phyloP scores from a whole-genome alignment of 2,888 invertebrate genomes.

The Ophioninae sp. region DNA sequence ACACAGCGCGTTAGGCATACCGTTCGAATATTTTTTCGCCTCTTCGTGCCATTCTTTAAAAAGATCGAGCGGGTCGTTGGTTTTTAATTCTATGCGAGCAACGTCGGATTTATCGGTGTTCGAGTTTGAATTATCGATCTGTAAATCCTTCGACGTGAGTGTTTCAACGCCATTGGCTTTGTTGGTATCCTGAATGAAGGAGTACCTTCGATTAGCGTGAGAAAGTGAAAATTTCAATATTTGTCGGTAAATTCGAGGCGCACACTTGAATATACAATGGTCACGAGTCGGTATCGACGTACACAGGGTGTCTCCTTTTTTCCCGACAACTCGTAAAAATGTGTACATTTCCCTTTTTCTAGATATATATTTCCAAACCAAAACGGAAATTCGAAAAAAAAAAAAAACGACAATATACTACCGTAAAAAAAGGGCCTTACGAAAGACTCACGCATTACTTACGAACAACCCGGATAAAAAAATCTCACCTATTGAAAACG shows the following conservation, averaged over 20 bases:
- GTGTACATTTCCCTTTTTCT: no score
- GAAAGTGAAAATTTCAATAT: not conserved
- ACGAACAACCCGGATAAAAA: not conserved
- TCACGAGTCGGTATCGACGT: not conserved
- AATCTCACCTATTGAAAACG: not conserved
- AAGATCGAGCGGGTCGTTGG: conserved; percentile 80
- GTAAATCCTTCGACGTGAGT: conserved; percentile 5
- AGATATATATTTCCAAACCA: no score
- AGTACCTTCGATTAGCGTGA: not conserved
- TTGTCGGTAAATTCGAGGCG: not conserved
- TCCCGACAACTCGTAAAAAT: not conserved
- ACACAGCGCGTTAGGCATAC: conserved; percentile 75
- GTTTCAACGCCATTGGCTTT: conserved; percentile 19
- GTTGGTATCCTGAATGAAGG: conserved; percentile 42
- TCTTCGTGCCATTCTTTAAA: conserved; percentile 81
- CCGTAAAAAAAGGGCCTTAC: not conserved
- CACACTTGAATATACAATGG: not conserved
- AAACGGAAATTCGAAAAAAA: not conserved
- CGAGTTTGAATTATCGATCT: not conserved
- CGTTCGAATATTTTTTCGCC: conserved; percentile 69
- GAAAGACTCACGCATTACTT: not conserved
- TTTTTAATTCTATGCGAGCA: conserved; percentile 77
- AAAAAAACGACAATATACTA: not conserved
- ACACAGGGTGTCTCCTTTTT: not conserved
- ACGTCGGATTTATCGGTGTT: conserved; percentile 73